Evolutionary conservation across 2,888 invertebrate genomes (phyloP).

Genomic region (Sarcophaga subvicina): DNA sequence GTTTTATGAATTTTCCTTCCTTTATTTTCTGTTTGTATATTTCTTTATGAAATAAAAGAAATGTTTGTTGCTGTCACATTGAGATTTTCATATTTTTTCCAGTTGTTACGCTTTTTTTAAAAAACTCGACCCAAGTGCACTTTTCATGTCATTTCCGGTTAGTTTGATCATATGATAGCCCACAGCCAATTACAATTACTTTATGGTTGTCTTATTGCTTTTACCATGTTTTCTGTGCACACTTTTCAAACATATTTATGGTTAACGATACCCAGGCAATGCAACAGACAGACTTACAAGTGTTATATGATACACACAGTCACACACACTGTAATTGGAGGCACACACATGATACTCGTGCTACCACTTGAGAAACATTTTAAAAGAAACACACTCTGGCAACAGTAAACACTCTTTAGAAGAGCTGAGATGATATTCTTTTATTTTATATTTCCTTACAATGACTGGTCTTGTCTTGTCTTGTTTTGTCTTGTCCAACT

Average conservation of each 20-base stretch:
- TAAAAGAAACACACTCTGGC: no score
- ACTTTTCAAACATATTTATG: not conserved
- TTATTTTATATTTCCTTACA: no score
- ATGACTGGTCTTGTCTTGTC: no score
- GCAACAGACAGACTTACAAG: not conserved
- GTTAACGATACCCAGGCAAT: not conserved
- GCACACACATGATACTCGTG: no score
- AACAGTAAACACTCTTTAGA: no score
- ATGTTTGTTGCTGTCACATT: conserved; percentile 24
- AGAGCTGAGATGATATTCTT: no score
- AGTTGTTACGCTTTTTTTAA: not conserved
- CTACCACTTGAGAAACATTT: no score
- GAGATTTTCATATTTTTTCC: conserved; percentile 12
- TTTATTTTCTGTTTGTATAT: not conserved
- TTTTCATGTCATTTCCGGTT: conserved; percentile 61
- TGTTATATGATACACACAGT: conserved; percentile 18
- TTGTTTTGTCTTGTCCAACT: no score
- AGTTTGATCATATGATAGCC: conserved; percentile 56
- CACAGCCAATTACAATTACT: conserved; percentile 55
- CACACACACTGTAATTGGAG: not conserved
- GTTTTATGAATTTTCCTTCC: not conserved
- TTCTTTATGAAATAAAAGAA: not conserved
- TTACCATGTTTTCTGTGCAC: not conserved
- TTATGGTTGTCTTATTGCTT: not conserved
- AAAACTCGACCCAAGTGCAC: conserved; percentile 55